Evolutionary conservation across 2,113 vertebrate genomes (phyloP).

Genomic region (Isichthys henryi): DNA sequence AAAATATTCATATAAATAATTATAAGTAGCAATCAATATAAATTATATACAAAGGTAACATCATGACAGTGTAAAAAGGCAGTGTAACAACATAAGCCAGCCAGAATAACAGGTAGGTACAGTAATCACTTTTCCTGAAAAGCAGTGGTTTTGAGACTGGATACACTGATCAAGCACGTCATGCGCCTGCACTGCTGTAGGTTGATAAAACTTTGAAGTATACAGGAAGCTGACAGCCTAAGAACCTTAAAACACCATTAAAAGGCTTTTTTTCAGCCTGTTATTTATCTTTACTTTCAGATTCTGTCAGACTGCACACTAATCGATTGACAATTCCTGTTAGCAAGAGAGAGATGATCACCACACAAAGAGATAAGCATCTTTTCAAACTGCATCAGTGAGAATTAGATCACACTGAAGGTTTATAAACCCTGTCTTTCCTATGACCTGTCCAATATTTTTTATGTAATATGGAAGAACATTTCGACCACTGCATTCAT

Average conservation of each 20-base stretch:
- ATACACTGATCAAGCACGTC: neutral
- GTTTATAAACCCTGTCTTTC: neutral
- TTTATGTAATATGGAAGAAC: neutral
- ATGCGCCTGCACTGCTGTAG: neutral
- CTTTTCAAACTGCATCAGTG: neutral
- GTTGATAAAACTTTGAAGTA: neutral
- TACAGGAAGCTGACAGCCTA: neutral
- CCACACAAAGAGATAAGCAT: constrained; percentile 6
- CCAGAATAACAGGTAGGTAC: neutral
- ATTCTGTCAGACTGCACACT: neutral
- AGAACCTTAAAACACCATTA: neutral
- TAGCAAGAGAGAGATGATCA: neutral
- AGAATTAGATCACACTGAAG: neutral
- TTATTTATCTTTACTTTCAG: neutral
- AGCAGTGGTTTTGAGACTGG: neutral
- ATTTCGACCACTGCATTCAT: neutral
- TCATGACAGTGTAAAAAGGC: neutral
- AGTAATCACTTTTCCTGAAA: neutral
- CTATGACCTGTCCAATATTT: neutral
- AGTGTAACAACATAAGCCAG: neutral
- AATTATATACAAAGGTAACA: neutral
- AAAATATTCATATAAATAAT: neutral
- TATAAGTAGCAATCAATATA: neutral
- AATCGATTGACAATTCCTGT: neutral
- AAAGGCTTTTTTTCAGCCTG: neutral